A percentile compares a stretch with the other conserved stretches of the same genome.
Conservation (phyloP, 2,797 vertebrate species). For the Microctenopoma steveboyesi region DNA sequence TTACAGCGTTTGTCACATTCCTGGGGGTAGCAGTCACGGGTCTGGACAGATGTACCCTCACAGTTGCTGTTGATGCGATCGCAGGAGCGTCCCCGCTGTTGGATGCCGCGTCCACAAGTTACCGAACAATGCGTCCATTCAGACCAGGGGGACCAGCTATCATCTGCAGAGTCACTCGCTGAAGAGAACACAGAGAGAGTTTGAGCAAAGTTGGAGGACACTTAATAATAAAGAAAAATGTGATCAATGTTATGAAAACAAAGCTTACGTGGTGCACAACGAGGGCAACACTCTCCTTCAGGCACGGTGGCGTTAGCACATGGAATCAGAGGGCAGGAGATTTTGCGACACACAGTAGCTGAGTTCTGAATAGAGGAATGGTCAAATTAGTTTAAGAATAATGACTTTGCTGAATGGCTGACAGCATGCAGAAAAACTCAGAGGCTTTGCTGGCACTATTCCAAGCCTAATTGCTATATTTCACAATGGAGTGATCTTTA, state of each 20-base stretch:
- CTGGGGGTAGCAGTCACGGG: slow-evolving; percentile 94
- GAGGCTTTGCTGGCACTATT: slow-evolving; percentile 31
- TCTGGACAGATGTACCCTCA: slow-evolving; percentile 97
- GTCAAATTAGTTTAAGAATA: slow-evolving; percentile 53
- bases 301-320: slow-evolving; percentile 95
- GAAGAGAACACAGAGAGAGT: slow-evolving; percentile 8
- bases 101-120: slow-evolving; percentile 94
- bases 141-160: slow-evolving; percentile 99
- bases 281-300: slow-evolving; percentile 97
- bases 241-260: not conserved
- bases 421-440: slow-evolving; percentile 26
- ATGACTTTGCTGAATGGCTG: slow-evolving; percentile 26
- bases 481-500: slow-evolving; percentile 56
- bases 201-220: not conserved
- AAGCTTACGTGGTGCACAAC: slow-evolving; percentile 89
- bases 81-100: slow-evolving; percentile 97
- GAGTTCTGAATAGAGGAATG: slow-evolving; percentile 86
- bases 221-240: not conserved
- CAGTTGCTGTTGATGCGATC: slow-evolving; percentile 98
- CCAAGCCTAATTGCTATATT: slow-evolving; percentile 64
- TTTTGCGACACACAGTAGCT: slow-evolving; percentile 94
- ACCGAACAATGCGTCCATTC: slow-evolving; percentile 98
- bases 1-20: slow-evolving; percentile 99
- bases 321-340: slow-evolving; percentile 95
- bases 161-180: slow-evolving; percentile 89